Percentiles rank a stretch among this genome's conserved stretches.
Conservation (phyloP, 2,113 vertebrate genomes). For the Pteruthius melanotis region DNA sequence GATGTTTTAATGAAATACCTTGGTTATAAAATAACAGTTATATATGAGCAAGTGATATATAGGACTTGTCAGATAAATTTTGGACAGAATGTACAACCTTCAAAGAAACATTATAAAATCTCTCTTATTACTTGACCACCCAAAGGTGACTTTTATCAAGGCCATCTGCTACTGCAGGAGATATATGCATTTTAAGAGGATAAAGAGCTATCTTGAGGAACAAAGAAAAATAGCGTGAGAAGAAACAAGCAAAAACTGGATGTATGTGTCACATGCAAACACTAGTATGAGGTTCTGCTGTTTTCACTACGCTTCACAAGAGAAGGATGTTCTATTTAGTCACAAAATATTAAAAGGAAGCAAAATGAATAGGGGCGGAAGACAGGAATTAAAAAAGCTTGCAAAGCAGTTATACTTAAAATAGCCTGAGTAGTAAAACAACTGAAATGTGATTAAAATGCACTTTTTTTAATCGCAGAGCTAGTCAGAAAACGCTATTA, state of each 20-base stretch:
- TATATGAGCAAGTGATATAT: constrained; percentile 13
- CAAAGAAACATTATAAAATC: background rate
- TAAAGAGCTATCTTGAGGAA: constrained; percentile 35
- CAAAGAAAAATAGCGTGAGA: constrained; percentile 46
- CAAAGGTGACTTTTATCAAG: constrained; percentile 43
- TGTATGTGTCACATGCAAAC: background rate
- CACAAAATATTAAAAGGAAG: background rate
- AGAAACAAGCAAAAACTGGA: background rate
- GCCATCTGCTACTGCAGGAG: background rate
- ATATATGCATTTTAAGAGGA: background rate
- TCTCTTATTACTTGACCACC: background rate
- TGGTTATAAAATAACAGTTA: background rate
- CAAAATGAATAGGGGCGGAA: background rate
- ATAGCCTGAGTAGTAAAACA: background rate
- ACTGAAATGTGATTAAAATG: background rate
- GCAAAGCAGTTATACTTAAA: background rate
- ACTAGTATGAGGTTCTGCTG: background rate
- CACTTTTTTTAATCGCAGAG: background rate
- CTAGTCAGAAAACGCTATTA: background rate
- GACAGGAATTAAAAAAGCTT: background rate
- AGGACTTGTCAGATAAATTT: constrained; percentile 32
- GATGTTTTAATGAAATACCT: background rate
- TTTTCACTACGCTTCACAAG: background rate
- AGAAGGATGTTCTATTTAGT: background rate
- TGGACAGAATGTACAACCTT: constrained; percentile 18